A percentile compares a stretch with the other conserved stretches of the same genome.
phyloP scores from a whole-genome alignment of 23 tunicate species.

The Styela clava region DNA sequence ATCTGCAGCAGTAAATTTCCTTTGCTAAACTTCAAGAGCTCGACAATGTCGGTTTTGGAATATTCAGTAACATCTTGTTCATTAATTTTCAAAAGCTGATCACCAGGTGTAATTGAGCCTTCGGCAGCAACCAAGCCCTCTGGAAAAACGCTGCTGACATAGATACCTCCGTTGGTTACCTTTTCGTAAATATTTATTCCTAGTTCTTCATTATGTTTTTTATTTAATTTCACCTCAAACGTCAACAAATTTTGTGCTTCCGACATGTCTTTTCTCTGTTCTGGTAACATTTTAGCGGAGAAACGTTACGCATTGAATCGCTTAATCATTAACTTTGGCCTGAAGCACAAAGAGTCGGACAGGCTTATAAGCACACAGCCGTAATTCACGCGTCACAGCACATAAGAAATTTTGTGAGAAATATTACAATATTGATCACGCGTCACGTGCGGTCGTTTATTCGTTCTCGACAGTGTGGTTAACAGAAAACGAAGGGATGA shows the following conservation, averaged over 20 bases:
- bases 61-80: constrained; percentile 57
- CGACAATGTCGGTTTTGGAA: constrained; percentile 70
- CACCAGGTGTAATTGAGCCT: constrained; percentile 62
- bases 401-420: neutral
- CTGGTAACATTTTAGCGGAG: neutral
- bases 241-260: neutral
- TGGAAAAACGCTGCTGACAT: constrained; percentile 51
- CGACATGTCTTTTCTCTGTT: neutral
- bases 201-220: neutral
- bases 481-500: too few relatives aligned
- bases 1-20: neutral
- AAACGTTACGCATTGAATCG: neutral
- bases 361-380: neutral
- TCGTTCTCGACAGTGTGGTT: too few relatives aligned
- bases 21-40: constrained; percentile 33
- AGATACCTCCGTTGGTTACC: constrained; percentile 40
- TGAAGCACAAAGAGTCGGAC: neutral
- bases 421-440: neutral
- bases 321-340: neutral
- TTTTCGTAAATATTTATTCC: constrained; percentile 19
- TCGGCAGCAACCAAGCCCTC: constrained; percentile 61
- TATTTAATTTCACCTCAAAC: constrained; percentile 3
- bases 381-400: neutral
- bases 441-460: too few relatives aligned
- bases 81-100: constrained; percentile 65